A percentile compares a stretch with the other conserved stretches of the same genome.
phyloP scores from a whole-genome alignment of 2,797 vertebrate species.

The Lagodon rhomboides region DNA sequence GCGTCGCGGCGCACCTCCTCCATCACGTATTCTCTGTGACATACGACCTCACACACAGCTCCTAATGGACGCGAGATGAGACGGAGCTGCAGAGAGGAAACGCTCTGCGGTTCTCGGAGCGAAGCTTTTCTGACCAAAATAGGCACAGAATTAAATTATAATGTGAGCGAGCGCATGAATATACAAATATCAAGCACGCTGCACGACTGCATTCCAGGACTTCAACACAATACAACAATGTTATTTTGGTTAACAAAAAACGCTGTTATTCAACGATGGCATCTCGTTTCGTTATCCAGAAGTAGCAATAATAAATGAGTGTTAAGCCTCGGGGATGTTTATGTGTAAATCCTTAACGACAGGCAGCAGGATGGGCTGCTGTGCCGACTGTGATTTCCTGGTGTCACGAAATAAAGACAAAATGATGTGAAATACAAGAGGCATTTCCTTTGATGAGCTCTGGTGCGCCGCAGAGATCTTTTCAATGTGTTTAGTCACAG shows the following conservation, averaged over 20 bases:
- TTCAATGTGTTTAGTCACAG: no score
- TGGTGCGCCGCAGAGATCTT: no score
- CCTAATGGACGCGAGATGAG: constrained; percentile 32
- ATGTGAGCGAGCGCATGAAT: constrained; percentile 5
- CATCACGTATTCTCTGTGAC: constrained; percentile 15
- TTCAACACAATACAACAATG: not conserved
- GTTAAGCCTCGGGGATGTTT: not conserved
- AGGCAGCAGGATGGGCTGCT: not conserved
- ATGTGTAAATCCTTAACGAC: not conserved
- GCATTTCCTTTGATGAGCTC: no score
- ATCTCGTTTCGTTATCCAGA: not conserved
- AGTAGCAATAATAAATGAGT: not conserved
- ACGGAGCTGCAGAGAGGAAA: constrained; percentile 2
- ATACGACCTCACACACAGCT: constrained; percentile 12
- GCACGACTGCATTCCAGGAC: not conserved
- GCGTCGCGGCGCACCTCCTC: not conserved
- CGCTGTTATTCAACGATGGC: not conserved
- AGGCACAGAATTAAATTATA: constrained; percentile 31
- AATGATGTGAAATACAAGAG: no score
- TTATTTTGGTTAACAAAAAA: not conserved
- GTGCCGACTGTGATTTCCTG: not conserved
- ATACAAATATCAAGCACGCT: not conserved
- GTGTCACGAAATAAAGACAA: not conserved
- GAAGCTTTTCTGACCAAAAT: constrained; percentile 28
- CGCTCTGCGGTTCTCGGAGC: not conserved